Base-by-base conservation (phyloP, 1,140 invertebrate species). In the Gryllus bimaculatus region DNA sequence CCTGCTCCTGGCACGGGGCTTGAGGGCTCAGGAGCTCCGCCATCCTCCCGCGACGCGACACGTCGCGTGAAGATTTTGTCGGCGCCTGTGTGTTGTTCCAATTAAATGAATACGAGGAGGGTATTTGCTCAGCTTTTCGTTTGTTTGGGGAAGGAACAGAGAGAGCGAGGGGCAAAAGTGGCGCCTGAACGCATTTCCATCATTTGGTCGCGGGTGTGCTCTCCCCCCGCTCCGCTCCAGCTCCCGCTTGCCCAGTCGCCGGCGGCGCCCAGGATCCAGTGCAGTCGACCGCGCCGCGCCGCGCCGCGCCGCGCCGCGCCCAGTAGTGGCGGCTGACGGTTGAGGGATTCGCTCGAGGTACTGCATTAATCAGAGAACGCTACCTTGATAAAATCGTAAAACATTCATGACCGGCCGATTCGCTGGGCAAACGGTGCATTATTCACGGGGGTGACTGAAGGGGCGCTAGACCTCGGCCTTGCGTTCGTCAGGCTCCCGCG, bases 371-470 rank as follows among this genome's bases (percentile, higher is more conserved):
- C 54, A 66, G 54, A 66, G 54, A 66, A 66, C 54, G 54, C 54
- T 66, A 66, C 54, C 54, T 66, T 66, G 54, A 66, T 66, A 66
- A 66, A 66, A 66, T 66, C 54, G 54, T 66, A 66, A 66, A 66
- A 66, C 2, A 66, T 66, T 66, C 54, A 66, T 66, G 54, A 66
- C 18, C 54, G 54, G 2, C 54, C 54, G 54, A 66, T 66, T 66
- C 54, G 54, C 18, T 66, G 54, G 54, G 54, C 54, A 66, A 66
- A 66, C 54, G 54, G 54, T 66, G 54, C 54, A 66, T 66, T 66
- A 66, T 66, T 66, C 54, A 66, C 54, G 54, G 54, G 18, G 54
- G 54, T 66, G 54, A 66, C 54, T 66, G 54, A 66, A 66, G 54
- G 54, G 18, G 54, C 18, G 54, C 54, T 2, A 66, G 54, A 66